Percentiles rank a stretch among this genome's conserved stretches.
Conservation (phyloP, 2,888 invertebrate genomes). For the Laspeyria flexula region DNA sequence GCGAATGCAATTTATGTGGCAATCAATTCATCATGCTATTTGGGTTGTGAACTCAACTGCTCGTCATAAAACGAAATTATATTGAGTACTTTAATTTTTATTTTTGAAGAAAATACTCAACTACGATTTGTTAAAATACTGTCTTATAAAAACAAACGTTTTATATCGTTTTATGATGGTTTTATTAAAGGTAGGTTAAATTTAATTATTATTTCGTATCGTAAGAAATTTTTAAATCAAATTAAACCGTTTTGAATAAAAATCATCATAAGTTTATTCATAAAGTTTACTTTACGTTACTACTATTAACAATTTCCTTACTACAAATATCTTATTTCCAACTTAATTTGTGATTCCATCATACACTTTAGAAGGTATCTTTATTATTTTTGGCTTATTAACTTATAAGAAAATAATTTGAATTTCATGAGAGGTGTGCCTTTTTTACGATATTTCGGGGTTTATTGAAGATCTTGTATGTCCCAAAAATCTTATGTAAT, state of each 20-base stretch:
- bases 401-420: conserved; percentile 50
- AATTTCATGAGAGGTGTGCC: conserved; percentile 36
- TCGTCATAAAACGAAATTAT: conserved; percentile 9
- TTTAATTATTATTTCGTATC: too few relatives aligned
- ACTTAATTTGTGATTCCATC: conserved; percentile 18
- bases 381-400: conserved; percentile 50
- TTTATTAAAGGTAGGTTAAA: too few relatives aligned
- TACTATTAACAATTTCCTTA: too few relatives aligned
- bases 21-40: conserved; percentile 22
- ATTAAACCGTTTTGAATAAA: too few relatives aligned
- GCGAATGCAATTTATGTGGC: conserved; percentile 27
- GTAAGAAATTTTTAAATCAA: too few relatives aligned
- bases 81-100: neutral
- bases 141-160: too few relatives aligned
- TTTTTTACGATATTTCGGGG: conserved; percentile 27
- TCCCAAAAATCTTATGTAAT: conserved; percentile 5
- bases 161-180: too few relatives aligned
- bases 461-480: too few relatives aligned
- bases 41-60: conserved; percentile 2
- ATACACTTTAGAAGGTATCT: conserved; percentile 31
- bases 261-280: too few relatives aligned
- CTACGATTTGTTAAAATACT: too few relatives aligned
- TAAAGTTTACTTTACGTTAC: too few relatives aligned
- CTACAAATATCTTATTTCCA: too few relatives aligned
- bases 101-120: neutral